Evolutionary conservation across 2,113 vertebrate genomes (phyloP).

Genomic region (Scalopus aquaticus): DNA sequence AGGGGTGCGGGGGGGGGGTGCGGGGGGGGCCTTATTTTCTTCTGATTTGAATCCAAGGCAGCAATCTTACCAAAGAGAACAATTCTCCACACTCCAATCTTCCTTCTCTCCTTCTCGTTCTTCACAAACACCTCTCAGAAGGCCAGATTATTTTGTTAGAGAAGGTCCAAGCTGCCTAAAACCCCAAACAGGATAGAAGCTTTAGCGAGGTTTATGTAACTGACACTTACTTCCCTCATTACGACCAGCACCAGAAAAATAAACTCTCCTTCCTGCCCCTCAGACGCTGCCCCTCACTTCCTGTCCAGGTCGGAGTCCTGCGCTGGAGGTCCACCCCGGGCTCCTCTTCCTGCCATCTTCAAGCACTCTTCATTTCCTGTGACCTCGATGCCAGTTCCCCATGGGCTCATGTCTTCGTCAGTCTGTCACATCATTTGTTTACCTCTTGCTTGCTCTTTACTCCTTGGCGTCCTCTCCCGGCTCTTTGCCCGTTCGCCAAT

Average conservation of each 20-base stretch:
- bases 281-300: constrained; percentile 33
- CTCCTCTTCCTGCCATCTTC: constrained; percentile 18
- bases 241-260: neutral
- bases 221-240: neutral
- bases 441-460: neutral
- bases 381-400: neutral
- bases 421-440: neutral
- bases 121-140: neutral
- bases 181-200: constrained; percentile 2
- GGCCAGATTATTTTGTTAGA: neutral
- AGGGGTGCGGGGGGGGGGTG: too few relatives aligned
- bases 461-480: neutral
- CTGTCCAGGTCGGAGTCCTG: constrained; percentile 31
- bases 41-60: neutral
- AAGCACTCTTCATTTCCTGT: constrained; percentile 25
- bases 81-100: neutral
- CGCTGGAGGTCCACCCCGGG: neutral
- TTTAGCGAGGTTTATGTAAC: neutral
- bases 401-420: neutral
- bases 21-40: neutral
- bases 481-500: neutral
- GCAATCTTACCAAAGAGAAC: neutral
- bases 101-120: neutral
- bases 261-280: neutral
- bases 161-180: neutral